Evolutionary conservation across 1,140 invertebrate genomes (phyloP).

Genomic region (Trichomalopsis sarcophagae): DNA sequence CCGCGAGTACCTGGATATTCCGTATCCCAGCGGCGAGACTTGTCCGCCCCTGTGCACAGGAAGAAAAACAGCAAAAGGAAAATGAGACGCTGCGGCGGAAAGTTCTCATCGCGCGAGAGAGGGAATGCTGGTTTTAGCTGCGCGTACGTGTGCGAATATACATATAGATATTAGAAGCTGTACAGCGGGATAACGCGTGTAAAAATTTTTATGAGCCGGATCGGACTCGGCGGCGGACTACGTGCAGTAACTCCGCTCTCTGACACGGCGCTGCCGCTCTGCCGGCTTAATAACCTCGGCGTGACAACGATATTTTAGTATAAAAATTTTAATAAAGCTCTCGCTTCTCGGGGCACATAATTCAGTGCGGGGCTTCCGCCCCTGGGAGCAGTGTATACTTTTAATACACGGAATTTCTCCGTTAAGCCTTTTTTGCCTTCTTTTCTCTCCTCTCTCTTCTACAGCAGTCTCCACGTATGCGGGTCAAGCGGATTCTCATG

Average conservation of each 20-base stretch:
- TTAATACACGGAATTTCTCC: not conserved
- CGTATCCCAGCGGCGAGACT: not conserved
- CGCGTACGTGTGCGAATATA: not conserved
- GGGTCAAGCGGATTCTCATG: not conserved
- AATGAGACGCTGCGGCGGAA: not conserved
- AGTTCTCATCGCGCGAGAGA: not conserved
- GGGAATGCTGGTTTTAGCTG: not conserved
- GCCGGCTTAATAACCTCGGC: not conserved
- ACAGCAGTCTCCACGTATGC: not conserved
- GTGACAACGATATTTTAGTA: not conserved
- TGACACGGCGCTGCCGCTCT: not conserved
- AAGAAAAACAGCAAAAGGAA: conserved; percentile 28
- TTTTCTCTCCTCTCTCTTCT: too few species aligned
- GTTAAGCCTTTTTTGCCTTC: too few species aligned
- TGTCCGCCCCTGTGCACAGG: not conserved
- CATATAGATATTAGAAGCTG: not conserved
- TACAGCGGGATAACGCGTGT: not conserved
- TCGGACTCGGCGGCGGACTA: not conserved
- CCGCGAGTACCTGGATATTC: conserved; percentile 10
- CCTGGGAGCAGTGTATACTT: not conserved
- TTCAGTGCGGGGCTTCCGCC: not conserved
- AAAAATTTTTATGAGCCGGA: not conserved
- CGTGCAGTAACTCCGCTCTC: not conserved
- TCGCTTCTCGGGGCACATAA: not conserved
- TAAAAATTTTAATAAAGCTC: conserved; percentile 1